A percentile compares a stretch with the other conserved stretches of the same genome.
Conservation (phyloP, 2,113 vertebrate genomes). For the Aplodontia rufa region DNA sequence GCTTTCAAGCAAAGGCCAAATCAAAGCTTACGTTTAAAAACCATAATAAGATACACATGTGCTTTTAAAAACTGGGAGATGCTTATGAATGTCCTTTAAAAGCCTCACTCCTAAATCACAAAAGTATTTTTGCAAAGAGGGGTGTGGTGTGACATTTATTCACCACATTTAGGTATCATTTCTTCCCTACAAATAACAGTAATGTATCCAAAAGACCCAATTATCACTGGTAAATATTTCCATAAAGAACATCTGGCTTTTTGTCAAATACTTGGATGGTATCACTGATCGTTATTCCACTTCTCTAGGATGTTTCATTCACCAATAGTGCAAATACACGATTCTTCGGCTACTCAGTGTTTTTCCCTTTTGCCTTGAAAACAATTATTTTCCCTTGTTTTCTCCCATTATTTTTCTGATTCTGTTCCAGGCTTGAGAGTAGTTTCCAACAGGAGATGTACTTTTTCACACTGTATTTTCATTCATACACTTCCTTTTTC, state of each 20-base stretch:
- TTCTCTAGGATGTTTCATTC: conserved; percentile 52
- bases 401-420: not conserved
- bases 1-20: conserved; percentile 35
- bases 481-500: not conserved
- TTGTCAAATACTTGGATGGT: conserved; percentile 65
- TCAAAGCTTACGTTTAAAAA: conserved; percentile 52
- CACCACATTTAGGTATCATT: not conserved
- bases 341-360: not conserved
- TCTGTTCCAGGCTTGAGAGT: not conserved
- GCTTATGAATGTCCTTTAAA: conserved; percentile 44
- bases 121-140: conserved; percentile 58
- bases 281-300: conserved; percentile 57
- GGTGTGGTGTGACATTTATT: conserved; percentile 53
- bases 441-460: not conserved
- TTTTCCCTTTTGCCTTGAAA: not conserved
- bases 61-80: conserved; percentile 61
- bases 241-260: conserved; percentile 74
- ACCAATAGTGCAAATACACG: not conserved
- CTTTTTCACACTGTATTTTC: not conserved
- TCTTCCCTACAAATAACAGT: conserved; percentile 43
- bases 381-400: not conserved
- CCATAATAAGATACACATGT: conserved; percentile 41
- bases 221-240: conserved; percentile 32
- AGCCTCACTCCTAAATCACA: conserved; percentile 40
- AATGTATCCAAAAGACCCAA: conserved; percentile 31